Base-by-base conservation (phyloP, 2,888 invertebrate species). In the Agonopterix subpropinquella region DNA sequence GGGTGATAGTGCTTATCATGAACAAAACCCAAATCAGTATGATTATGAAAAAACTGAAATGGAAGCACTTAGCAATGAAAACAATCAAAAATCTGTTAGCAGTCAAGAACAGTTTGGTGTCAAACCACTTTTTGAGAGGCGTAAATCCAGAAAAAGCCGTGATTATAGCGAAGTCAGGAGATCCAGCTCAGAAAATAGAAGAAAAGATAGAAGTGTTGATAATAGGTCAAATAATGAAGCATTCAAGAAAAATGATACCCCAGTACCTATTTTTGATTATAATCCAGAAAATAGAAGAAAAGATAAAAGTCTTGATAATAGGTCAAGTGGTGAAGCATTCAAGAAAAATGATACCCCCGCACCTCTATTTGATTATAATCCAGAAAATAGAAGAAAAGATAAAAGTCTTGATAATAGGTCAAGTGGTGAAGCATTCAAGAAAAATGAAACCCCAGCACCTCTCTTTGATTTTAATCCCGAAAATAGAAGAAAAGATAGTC, bases 311-410 rank as follows among this genome's bases (percentile, higher is more conserved):
- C 1, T 28, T 48, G 76, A 77, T n/a, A 61, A 53, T 35, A 66
- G 18, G 18, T 18, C 18, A 18, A 18, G 18, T 18, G 37, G 48
- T 15, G 41, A 43, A 37, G 56, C 52, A 9, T 56, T 59, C 28
- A 54, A 55, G 39, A 52, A 53, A 44, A 57, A 45, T 48, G 61
- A 69, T 15, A 61, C 68, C 47, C 46, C 63, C 3, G 11, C 60
- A 39, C 77, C 76, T n/a, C 59, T 80, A 5, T 88, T 86, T 73
- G 70, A 78, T 47, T 48, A 67, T 10, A 74, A 72, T 58, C 47
- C 62, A 51, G 76, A 78, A 41, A 18, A 18, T 18, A 18, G 18
- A 4, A 18, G 18, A 18, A 59, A 42, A 55, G 47, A 48, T 62
- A 64, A 53, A 37, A 49, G 18, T 18, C 18, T 4, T 47, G 64